Base-by-base conservation (phyloP, 1,140 invertebrate genomes). In the Zaprionus nigranus region DNA sequence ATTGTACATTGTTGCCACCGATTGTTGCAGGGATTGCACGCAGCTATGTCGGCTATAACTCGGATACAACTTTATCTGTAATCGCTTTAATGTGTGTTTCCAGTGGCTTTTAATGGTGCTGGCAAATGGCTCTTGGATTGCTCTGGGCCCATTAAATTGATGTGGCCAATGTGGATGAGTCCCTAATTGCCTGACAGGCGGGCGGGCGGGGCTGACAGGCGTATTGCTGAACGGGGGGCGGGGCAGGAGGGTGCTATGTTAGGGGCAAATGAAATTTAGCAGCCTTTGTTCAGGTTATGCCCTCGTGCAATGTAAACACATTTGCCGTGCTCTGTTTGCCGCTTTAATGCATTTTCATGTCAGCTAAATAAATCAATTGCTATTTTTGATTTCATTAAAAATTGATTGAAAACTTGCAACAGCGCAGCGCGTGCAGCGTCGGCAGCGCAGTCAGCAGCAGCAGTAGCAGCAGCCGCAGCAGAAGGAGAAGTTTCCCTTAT, bases 21-120 rank as follows among this genome's bases (percentile, higher is more conserved):
- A n/a, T 54, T 15, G 24, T 38, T 54, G 58, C 20, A 22, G 5
- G 51, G 24, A 60, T 46, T 46, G 38, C 26, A 36, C 36, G 38
- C 49, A n/a, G 56, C 54, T 57, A 65, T 59, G 65, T 58, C n/a
- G 34, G 26, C 64, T 67, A 56, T 60, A 67, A 73, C 59, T 43
- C 28, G 36, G 64, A 26, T 26, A 26, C 49, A 68, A 68, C 71
- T 74, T 68, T 67, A 56, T 59, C 46, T 74, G 71, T 60, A 74
- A 68, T 74, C 64, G 64, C 65, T 78, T 84, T 84, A 84, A 84
- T 84, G 79, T 81, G 36, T 82, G 79, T 86, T 81, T 84, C 81
- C 81, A 81, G 65, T 86, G 75, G 75, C 71, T 82, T 86, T 85
- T 86, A 86, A 86, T 86, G 82, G 79, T 51, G 57, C 64, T 79